Conservation (phyloP, 2,113 vertebrate genomes). For the Neomonachus schauinslandi region DNA sequence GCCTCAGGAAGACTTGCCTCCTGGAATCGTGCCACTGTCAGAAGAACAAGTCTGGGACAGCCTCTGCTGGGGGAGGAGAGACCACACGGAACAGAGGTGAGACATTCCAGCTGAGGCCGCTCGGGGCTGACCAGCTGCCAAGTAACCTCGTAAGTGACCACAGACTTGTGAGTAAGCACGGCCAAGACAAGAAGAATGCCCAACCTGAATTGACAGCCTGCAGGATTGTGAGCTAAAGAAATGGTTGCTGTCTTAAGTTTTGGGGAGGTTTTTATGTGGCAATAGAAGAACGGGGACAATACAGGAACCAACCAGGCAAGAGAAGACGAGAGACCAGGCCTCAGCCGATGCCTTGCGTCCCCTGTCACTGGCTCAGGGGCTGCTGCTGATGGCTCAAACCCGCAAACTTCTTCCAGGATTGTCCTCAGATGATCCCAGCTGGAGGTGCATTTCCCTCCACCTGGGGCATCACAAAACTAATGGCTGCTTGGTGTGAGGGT, state of each 20-base stretch:
- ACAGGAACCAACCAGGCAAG: fast-evolving
- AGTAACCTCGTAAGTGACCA: not conserved
- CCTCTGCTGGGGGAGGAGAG: not conserved
- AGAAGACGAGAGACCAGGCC: not conserved
- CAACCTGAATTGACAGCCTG: not conserved
- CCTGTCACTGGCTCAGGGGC: not conserved
- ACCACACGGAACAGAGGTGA: not conserved
- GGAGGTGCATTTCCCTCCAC: not conserved
- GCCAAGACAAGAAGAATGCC: not conserved
- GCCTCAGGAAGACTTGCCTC: not conserved
- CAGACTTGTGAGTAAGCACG: not conserved
- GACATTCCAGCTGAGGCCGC: not conserved
- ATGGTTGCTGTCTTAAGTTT: not conserved
- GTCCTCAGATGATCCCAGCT: not conserved
- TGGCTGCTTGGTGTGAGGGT: fast-evolving
- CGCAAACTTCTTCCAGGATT: not conserved
- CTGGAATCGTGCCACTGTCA: not conserved
- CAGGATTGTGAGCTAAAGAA: not conserved
- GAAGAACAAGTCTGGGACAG: not conserved
- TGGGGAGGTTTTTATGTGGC: not conserved
- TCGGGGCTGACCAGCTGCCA: not conserved
- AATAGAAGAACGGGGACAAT: fast-evolving
- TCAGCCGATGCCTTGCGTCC: fast-evolving
- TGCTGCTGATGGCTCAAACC: not conserved
- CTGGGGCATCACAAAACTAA: not conserved